A percentile compares a stretch with the other conserved stretches of the same genome.
Conservation (phyloP, 2,797 vertebrate species). For the Falco peregrinus region DNA sequence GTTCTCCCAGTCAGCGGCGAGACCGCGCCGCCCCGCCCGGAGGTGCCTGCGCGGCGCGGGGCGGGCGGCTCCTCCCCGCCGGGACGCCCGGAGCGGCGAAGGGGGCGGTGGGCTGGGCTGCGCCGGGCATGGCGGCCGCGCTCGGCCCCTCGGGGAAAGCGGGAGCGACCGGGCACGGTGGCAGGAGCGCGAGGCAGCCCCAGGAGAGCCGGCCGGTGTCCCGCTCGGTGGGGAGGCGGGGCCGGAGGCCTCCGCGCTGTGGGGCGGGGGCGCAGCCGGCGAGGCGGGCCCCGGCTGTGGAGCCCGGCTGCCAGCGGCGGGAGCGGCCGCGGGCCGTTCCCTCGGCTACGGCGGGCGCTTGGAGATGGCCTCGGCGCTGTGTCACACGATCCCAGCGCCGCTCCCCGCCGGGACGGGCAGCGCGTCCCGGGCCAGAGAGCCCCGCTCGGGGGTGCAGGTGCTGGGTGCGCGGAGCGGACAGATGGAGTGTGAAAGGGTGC, state of each 20-base stretch:
- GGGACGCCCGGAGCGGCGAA: not conserved
- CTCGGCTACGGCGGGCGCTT: not conserved
- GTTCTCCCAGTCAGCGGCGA: not conserved
- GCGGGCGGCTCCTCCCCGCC: not conserved
- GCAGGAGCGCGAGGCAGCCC: not conserved
- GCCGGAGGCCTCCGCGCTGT: not conserved
- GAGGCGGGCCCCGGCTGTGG: not conserved
- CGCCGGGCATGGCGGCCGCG: not conserved
- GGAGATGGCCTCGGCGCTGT: not conserved
- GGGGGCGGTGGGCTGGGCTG: not conserved
- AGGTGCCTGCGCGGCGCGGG: not conserved
- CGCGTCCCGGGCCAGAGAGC: not conserved
- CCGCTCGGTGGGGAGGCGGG: not conserved
- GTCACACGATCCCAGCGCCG: not conserved
- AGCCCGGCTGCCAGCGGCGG: not conserved
- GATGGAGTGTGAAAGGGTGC: too few species aligned
- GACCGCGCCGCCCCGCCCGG: not conserved
- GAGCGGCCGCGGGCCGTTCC: not conserved
- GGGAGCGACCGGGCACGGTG: not conserved
- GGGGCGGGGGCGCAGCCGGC: not conserved
- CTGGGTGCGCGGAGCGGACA: not conserved
- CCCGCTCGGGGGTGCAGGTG: not conserved
- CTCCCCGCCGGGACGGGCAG: not conserved
- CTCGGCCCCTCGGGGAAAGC: too few species aligned
- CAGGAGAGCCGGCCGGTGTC: not conserved